Evolutionary conservation across 2,888 invertebrate genomes (phyloP), one percentile per base, ranked within the genome.

Genomic region (Drosophila histrio): DNA sequence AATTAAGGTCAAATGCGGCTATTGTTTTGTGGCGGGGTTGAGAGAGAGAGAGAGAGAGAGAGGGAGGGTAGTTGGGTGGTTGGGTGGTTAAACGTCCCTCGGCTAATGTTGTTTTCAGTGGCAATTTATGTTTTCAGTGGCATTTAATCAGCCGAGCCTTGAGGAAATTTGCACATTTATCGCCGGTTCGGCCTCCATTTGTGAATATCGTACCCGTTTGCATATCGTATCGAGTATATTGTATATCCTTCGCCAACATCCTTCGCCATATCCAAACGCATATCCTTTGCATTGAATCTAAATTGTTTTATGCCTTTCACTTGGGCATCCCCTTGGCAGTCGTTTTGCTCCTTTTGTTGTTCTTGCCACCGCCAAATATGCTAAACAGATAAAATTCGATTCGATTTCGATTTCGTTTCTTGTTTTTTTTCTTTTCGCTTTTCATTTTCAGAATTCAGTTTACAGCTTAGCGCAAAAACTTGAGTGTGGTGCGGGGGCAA

Each of bases 1-100:
- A 84, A 84, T 84, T 84, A 84, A 86, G 87, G 83, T 86, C 88
- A 88, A 71, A 82, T 63, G 62, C 53, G 22, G 21, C 44, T 21
- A 26, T 41, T 28, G 11, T 21, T 17, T 13, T 36, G 13, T 24
- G 19, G 58, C 13, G 22, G 52, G 9, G 2, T 24, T n/a, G n/a
- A n/a, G 38, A 19, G 19, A 11, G 38, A 19, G 17, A 38, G 38
- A 17, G 38, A 38, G 19, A 1, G 38, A 1, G 13, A 9, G 13
- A 22, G 46, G 11, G 19, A 19, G n/a, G 44, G 17, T 32, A 17
- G 39, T 3, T 30, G 11, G 30, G 19, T 36, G 22, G 13, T 21
- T 21, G 44, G 26, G 43, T 11, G 28, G 34, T 32, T 32, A 17
- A 32, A 24, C 8, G 49, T 53, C 75, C 76, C 57, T 71, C 19